phyloP scores from a whole-genome alignment of 2,888 invertebrate species.

The Cordilura impudica region DNA sequence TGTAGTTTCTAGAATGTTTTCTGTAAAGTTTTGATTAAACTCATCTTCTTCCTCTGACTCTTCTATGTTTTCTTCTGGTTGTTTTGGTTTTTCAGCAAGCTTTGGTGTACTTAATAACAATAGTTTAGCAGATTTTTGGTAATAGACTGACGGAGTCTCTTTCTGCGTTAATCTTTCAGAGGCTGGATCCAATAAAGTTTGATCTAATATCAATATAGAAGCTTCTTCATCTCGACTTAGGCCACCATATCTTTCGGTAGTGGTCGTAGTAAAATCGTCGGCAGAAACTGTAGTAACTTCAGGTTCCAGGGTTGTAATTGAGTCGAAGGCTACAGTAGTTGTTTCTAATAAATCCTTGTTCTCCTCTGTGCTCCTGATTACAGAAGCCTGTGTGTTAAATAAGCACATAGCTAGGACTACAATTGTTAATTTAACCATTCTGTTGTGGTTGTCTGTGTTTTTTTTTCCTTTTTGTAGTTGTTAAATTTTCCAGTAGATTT shows the following conservation, averaged over 20 bases:
- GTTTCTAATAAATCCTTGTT: slow-evolving; percentile 27
- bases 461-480: neutral
- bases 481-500: slow-evolving; percentile 45
- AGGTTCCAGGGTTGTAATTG: slow-evolving; percentile 23
- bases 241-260: slow-evolving; percentile 17
- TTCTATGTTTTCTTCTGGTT: slow-evolving; percentile 67
- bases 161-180: slow-evolving; percentile 39
- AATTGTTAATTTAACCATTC: slow-evolving; percentile 24
- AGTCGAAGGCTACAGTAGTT: slow-evolving; percentile 15
- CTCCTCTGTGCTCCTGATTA: slow-evolving; percentile 31
- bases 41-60: slow-evolving; percentile 68
- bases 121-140: slow-evolving; percentile 67
- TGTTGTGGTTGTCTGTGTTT: slow-evolving; percentile 2
- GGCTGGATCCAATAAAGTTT: slow-evolving; percentile 65
- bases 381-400: slow-evolving; percentile 32
- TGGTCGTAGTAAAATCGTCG: slow-evolving; percentile 12
- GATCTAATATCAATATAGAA: slow-evolving; percentile 61
- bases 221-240: slow-evolving; percentile 67
- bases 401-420: slow-evolving; percentile 12
- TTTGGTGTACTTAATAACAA: slow-evolving; percentile 71
- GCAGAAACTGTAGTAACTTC: slow-evolving; percentile 42
- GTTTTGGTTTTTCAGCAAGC: slow-evolving; percentile 65
- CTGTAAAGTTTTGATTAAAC: slow-evolving; percentile 22
- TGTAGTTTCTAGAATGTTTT: slow-evolving; percentile 2
- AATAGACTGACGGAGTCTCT: neutral